Evolutionary conservation across 2,797 vertebrate species (phyloP).

Genomic region (Heterohyrax brucei): DNA sequence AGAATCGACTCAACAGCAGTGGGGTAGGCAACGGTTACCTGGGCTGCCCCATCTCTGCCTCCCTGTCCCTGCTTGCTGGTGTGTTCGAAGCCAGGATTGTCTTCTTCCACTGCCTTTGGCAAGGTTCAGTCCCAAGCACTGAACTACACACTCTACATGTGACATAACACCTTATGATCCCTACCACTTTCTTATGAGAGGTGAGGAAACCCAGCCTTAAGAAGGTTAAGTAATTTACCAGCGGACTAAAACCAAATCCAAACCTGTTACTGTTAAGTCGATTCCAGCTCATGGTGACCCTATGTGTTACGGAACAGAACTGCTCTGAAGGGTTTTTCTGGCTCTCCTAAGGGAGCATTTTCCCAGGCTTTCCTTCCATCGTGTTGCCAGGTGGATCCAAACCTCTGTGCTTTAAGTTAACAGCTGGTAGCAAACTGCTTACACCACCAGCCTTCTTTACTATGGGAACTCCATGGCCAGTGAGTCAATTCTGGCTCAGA

Average conservation of each 20-base stretch:
- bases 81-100: accelerated
- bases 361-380: too few relatives aligned
- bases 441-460: too few relatives aligned
- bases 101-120: neutral
- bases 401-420: too few relatives aligned
- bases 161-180: neutral
- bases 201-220: neutral
- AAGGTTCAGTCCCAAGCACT: neutral
- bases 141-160: neutral
- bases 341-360: too few relatives aligned
- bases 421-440: too few relatives aligned
- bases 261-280: neutral
- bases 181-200: neutral
- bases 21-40: neutral
- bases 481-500: too few relatives aligned
- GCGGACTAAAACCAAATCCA: neutral
- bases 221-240: neutral
- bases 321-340: neutral
- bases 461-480: too few relatives aligned
- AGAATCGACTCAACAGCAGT: too few relatives aligned
- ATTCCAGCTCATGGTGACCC: neutral
- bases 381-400: too few relatives aligned
- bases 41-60: neutral
- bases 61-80: neutral
- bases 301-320: neutral